Evolutionary conservation across 2,888 invertebrate genomes (phyloP).

Genomic region (Conops quadrifasciatus): DNA sequence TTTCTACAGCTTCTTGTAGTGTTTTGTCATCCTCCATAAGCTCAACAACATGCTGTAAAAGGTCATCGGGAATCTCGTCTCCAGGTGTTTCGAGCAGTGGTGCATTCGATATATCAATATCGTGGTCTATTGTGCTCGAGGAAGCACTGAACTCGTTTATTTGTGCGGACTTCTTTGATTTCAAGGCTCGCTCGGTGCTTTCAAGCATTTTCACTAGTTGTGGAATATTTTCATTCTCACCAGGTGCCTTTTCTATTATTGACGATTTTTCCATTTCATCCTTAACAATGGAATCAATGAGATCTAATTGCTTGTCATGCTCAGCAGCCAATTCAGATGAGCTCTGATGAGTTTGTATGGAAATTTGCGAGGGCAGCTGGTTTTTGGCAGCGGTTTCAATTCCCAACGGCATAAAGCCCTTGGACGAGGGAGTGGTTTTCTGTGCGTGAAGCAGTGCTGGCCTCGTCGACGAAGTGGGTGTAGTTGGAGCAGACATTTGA

Average conservation of each 20-base stretch:
- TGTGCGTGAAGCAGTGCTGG: not conserved
- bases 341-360: slow-evolving; percentile 63
- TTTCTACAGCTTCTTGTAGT: slow-evolving; percentile 77
- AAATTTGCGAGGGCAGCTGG: slow-evolving; percentile 63
- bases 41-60: slow-evolving; percentile 78
- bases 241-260: slow-evolving; percentile 49
- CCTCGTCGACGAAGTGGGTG: slow-evolving; percentile 43
- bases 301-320: slow-evolving; percentile 63
- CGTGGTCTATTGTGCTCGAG: slow-evolving; percentile 40
- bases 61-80: slow-evolving; percentile 75
- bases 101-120: slow-evolving; percentile 56
- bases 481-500: slow-evolving; percentile 62
- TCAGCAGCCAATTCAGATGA: slow-evolving; percentile 61
- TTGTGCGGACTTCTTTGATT: slow-evolving; percentile 36
- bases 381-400: slow-evolving; percentile 58
- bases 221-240: slow-evolving; percentile 60
- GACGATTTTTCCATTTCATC: slow-evolving; percentile 55
- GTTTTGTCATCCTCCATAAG: slow-evolving; percentile 74
- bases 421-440: slow-evolving; percentile 37
- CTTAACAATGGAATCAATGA: slow-evolving; percentile 64
- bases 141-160: slow-evolving; percentile 20
- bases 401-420: slow-evolving; percentile 63
- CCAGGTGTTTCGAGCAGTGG: slow-evolving; percentile 68
- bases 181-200: slow-evolving; percentile 57
- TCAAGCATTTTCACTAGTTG: slow-evolving; percentile 68